Percentiles rank a stretch among this genome's conserved stretches.
phyloP scores from a whole-genome alignment of 2,888 invertebrate species.

The Eurois occulta region DNA sequence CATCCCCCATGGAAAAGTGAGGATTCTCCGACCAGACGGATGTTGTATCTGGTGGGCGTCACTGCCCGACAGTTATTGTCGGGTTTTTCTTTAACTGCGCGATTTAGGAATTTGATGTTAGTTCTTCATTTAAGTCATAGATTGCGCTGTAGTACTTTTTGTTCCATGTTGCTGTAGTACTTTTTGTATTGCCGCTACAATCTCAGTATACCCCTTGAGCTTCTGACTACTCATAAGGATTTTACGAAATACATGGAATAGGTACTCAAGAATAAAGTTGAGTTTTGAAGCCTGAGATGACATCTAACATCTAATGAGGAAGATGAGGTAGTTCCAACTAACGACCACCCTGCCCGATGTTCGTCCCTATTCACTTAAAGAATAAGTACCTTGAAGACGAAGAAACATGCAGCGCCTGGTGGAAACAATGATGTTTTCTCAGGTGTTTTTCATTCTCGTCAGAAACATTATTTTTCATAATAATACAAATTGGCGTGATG shows the following conservation, averaged over 20 bases:
- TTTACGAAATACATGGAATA: background rate
- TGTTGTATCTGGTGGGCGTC: too few species aligned
- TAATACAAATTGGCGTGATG: conserved; percentile 31
- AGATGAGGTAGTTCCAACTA: background rate
- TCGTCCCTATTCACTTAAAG: background rate
- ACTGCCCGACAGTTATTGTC: too few species aligned
- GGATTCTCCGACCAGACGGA: too few species aligned
- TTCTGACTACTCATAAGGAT: too few species aligned
- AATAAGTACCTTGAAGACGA: background rate
- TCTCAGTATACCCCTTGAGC: too few species aligned
- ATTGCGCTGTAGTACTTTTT: too few species aligned
- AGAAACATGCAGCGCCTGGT: conserved; percentile 19
- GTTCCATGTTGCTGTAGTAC: too few species aligned
- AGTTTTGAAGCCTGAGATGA: background rate
- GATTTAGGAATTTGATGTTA: too few species aligned
- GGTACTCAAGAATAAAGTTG: background rate
- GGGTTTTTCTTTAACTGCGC: too few species aligned
- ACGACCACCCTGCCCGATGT: background rate
- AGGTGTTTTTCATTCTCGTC: conserved; percentile 55
- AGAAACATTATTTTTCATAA: conserved; percentile 39
- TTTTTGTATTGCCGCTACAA: too few species aligned
- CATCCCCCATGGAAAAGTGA: too few species aligned
- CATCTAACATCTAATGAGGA: background rate
- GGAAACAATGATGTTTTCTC: conserved; percentile 67
- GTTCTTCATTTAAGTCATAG: too few species aligned